These are phyloP conservation scores for Melanchra persicariae DNA, from an alignment of 2,888 invertebrate genomes.

Conservation along the genomic window DNA sequence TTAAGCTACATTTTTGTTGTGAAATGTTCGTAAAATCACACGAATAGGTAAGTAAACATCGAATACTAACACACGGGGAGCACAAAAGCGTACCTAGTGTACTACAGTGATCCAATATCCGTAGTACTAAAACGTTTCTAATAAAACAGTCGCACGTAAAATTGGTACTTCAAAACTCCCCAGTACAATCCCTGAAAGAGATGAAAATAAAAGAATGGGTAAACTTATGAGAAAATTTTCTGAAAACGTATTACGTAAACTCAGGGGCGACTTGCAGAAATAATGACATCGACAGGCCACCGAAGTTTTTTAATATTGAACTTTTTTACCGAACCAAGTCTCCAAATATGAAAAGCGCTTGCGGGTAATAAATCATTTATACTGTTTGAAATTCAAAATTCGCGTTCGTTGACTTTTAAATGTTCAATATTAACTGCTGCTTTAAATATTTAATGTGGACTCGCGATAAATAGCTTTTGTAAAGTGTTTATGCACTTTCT, in stretches of 20 bases:
- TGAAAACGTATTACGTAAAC: conserved; percentile 60
- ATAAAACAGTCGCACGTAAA: conserved; percentile 16
- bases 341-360: conserved; percentile 61
- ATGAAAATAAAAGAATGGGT: conserved; percentile 49
- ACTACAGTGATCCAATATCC: neutral
- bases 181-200: conserved; percentile 27
- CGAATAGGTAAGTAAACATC: neutral
- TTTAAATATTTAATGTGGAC: conserved; percentile 49
- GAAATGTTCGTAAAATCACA: neutral
- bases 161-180: conserved; percentile 15
- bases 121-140: neutral
- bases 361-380: conserved; percentile 66
- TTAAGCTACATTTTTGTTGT: neutral
- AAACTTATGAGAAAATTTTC: conserved; percentile 56
- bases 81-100: neutral
- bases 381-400: conserved; percentile 60
- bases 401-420: conserved; percentile 51
- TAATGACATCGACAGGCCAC: conserved; percentile 66
- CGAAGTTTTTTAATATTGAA: conserved; percentile 78
- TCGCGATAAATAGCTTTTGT: conserved; percentile 35
- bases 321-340: conserved; percentile 67
- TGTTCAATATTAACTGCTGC: conserved; percentile 46
- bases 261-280: conserved; percentile 59
- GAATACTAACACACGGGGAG: no score
- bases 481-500: conserved; percentile 41